A percentile compares a stretch with the other conserved stretches of the same genome.
These are phyloP conservation scores for Paelopatides confundens DNA, from an alignment of 53 echinoderm and acorn worm species.

Conservation along the genomic window DNA sequence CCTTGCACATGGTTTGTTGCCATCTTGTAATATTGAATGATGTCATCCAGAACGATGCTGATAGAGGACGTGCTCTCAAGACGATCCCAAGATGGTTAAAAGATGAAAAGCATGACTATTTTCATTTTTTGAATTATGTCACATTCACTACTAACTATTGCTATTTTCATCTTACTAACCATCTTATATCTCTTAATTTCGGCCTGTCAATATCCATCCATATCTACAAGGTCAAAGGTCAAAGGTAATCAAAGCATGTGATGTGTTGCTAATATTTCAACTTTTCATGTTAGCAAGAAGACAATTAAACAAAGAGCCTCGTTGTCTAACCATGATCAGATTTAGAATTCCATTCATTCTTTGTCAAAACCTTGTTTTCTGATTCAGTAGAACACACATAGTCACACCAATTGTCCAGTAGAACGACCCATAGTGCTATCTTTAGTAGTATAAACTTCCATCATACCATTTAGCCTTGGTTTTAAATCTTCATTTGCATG, in stretches of 20 bases:
- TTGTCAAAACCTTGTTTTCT: background rate
- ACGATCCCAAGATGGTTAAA: background rate
- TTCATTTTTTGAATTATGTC: background rate
- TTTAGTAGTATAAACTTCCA: background rate
- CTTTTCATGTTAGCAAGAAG: conserved; percentile 27
- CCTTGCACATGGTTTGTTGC: no score
- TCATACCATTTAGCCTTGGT: background rate
- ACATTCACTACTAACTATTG: background rate
- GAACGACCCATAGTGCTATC: background rate
- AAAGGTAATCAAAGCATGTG: background rate
- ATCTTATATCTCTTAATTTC: background rate
- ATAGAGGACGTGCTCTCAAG: no score
- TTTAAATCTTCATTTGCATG: background rate
- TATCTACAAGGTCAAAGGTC: background rate
- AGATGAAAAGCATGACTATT: background rate
- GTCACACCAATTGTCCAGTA: background rate
- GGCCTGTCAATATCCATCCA: background rate
- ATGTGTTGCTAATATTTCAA: background rate
- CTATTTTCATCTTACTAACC: background rate
- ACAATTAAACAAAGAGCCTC: conserved; percentile 14
- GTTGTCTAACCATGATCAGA: conserved; percentile 1
- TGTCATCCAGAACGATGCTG: no score
- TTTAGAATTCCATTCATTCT: conserved; percentile 1
- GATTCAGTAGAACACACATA: conserved; percentile 40
- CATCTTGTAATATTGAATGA: no score